A percentile compares a stretch with the other conserved stretches of the same genome.
Conservation (phyloP, 2,888 invertebrate genomes). For the Cremastinae sp. region DNA sequence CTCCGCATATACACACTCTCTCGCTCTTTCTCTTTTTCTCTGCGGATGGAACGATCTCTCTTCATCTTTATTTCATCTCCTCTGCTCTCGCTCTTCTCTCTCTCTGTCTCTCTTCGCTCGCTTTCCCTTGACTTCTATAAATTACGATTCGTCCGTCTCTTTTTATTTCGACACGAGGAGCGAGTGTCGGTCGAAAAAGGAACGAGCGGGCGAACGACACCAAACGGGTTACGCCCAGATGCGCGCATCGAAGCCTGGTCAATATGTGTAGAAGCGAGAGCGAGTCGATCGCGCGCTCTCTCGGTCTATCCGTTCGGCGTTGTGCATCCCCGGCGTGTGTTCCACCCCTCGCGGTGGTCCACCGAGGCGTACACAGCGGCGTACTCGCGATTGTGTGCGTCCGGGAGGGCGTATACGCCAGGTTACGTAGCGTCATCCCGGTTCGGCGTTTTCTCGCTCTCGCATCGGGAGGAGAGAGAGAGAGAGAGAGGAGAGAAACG, state of each 20-base stretch:
- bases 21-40: constrained; percentile 64
- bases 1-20: constrained; percentile 27
- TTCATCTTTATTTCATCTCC: too few species aligned
- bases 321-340: constrained; percentile 54
- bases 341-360: constrained; percentile 58
- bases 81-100: constrained; percentile 18
- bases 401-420: constrained; percentile 46
- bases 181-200: constrained; percentile 61
- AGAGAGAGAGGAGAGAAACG: too few species aligned
- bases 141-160: constrained; percentile 58
- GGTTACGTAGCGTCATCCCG: constrained; percentile 14
- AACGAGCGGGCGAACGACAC: constrained; percentile 69
- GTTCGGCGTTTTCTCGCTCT: constrained; percentile 21
- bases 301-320: constrained; percentile 48
- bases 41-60: too few species aligned
- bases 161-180: constrained; percentile 62
- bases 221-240: constrained; percentile 81
- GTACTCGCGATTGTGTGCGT: constrained; percentile 41
- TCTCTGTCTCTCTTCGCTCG: constrained; percentile 60
- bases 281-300: constrained; percentile 49
- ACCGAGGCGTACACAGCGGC: constrained; percentile 48
- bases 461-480: too few species aligned
- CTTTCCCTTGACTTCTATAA: neutral
- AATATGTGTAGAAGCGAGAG: constrained; percentile 70
- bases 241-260: constrained; percentile 81